Evolutionary conservation across 2,113 vertebrate genomes (phyloP).

Genomic region (Damaliscus lunatus): DNA sequence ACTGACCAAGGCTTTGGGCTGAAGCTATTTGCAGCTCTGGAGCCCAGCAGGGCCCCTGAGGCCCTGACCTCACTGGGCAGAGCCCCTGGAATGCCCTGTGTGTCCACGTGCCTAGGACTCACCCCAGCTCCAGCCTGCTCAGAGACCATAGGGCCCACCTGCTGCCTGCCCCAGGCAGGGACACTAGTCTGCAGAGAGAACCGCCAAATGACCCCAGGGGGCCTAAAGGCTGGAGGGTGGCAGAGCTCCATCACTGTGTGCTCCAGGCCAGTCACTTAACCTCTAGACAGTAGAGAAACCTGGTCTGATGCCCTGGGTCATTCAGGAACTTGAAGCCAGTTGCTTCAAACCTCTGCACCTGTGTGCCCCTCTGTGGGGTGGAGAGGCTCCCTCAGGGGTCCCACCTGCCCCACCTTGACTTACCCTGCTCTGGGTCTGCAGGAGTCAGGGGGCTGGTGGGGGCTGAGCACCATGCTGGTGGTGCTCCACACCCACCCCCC

Average conservation of each 20-base stretch:
- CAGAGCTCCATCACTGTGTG: background rate
- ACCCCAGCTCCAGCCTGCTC: background rate
- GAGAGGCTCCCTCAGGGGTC: background rate
- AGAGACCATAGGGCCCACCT: background rate
- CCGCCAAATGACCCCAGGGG: fast-evolving
- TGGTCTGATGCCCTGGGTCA: background rate
- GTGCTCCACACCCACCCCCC: fast-evolving
- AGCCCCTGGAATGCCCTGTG: background rate
- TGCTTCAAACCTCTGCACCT: background rate
- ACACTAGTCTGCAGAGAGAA: background rate
- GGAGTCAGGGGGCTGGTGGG: background rate
- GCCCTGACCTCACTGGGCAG: background rate
- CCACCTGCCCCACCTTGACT: background rate
- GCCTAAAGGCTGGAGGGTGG: background rate
- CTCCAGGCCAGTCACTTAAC: background rate
- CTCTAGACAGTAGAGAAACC: background rate
- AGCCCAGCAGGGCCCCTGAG: background rate
- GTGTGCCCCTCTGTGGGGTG: background rate
- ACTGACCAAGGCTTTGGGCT: background rate
- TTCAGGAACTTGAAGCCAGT: background rate
- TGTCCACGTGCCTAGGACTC: background rate
- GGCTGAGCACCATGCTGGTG: background rate
- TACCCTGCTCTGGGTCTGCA: background rate
- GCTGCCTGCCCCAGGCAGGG: background rate
- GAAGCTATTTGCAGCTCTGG: background rate